Evolutionary conservation across 1,140 invertebrate species (phyloP), one percentile per base, ranked within the genome.

Genomic region (Pentalonia nigronervosa): DNA sequence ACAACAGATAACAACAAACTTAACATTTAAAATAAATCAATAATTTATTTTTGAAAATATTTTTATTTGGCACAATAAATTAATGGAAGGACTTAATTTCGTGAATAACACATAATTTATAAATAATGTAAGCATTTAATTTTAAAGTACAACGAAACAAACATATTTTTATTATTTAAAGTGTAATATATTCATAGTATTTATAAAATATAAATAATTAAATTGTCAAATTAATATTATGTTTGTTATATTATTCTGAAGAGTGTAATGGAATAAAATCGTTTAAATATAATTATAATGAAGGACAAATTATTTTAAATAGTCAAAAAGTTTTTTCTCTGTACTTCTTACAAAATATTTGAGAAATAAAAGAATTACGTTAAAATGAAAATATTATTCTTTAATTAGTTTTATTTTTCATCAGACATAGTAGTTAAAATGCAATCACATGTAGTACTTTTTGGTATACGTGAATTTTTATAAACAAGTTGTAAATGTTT

Each of bases 1-100:
- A 95, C 96, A 45, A 94, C 95, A 21, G 95, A 96, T 86, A 95
- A 95, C 90, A 96, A 96, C 14, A 92, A 93, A 93, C 81, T 93
- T 45, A 93, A 93, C 41, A 53, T 93, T 86, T 93, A 53, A 93
- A 92, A 90, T n/a, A 56, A 89, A 88, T 34, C 48, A 90, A 90
- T 90, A 56, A 34, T 60, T 90, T 89, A 89, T 89, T 89, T 36
- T 89, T 48, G 21, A 47, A 34, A 90, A 60, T 90, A 90, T 90
- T 67, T 45, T 47, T 81, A 50, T 92, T 92, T 92, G 90, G 90
- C 90, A 92, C 60, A 83, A 50, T 76, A 67, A 30, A 76, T 48
- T 91, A 81, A 81, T 91, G 60, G 90, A 81, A 91, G 90, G 41
- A 91, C 8, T 48, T 34, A 34, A 48, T 83, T 83, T n/a, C 25